Conservation (phyloP, 2,113 vertebrate species). For the Nothocercus julius region DNA sequence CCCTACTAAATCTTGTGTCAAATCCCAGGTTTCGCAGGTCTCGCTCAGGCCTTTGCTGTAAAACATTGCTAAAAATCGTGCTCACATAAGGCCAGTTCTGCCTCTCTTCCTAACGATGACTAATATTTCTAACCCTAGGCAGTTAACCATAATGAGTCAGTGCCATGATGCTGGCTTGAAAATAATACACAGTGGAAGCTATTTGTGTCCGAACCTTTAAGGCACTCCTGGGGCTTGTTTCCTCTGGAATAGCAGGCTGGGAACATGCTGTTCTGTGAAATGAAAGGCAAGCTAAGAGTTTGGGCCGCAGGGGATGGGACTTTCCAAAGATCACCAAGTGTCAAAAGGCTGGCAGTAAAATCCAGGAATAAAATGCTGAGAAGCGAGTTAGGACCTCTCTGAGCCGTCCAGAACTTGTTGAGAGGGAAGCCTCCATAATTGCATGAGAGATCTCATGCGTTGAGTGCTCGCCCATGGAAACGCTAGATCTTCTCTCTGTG, state of each 20-base stretch:
- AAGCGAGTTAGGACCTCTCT: neutral
- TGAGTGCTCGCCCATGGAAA: neutral
- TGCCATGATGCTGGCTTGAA: slow-evolving; percentile 34
- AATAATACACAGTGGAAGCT: slow-evolving; percentile 35
- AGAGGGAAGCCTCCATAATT: neutral
- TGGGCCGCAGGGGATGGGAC: neutral
- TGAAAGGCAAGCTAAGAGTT: neutral
- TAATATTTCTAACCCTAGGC: neutral
- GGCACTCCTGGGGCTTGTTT: slow-evolving; percentile 49
- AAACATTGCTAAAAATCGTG: neutral
- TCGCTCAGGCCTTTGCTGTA: neutral
- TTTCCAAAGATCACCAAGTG: neutral
- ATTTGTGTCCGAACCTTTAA: slow-evolving; percentile 39
- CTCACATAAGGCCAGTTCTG: neutral
- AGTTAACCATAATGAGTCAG: slow-evolving; percentile 25
- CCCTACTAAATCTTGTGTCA: neutral
- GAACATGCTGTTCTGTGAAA: neutral
- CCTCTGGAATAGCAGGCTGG: neutral
- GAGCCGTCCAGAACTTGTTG: neutral
- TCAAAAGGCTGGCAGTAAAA: neutral
- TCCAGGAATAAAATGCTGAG: neutral
- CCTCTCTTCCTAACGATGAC: neutral
- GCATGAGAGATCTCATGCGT: neutral
- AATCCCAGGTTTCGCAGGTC: neutral
- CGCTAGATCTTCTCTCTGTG: neutral